Percentiles rank a stretch among this genome's conserved stretches.
These are phyloP conservation scores for Trinorchestia longiramus DNA, from an alignment of 1,140 invertebrate species.

Conservation along the genomic window DNA sequence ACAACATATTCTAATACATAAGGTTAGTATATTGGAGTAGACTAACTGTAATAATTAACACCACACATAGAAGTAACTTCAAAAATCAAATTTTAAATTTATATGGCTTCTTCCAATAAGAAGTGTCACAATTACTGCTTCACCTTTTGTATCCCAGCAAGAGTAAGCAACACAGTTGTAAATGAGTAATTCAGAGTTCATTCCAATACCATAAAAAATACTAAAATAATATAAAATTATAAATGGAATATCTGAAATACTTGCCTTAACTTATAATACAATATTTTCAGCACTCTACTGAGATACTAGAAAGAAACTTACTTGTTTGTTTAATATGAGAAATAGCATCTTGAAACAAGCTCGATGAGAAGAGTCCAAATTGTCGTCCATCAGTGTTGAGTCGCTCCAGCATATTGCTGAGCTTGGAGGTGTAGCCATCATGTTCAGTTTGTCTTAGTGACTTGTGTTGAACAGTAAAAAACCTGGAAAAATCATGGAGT, in stretches of 20 bases:
- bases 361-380: neutral
- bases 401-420: slow-evolving; percentile 1
- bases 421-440: neutral
- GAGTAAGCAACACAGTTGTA: no score
- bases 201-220: no score
- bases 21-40: no score
- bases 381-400: slow-evolving; percentile 1
- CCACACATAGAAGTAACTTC: no score
- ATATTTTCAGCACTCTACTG: neutral
- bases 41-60: no score
- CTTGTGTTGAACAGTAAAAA: neutral
- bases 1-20: no score
- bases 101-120: no score
- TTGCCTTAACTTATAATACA: neutral
- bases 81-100: no score
- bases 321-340: neutral
- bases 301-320: neutral
- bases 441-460: neutral
- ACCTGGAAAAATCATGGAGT: neutral
- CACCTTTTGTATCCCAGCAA: no score
- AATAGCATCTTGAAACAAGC: neutral
- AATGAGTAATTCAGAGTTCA: no score
- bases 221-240: no score
- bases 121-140: no score
- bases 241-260: neutral